Conservation (phyloP, 2,113 vertebrate genomes). For the Apodemus sylvaticus region DNA sequence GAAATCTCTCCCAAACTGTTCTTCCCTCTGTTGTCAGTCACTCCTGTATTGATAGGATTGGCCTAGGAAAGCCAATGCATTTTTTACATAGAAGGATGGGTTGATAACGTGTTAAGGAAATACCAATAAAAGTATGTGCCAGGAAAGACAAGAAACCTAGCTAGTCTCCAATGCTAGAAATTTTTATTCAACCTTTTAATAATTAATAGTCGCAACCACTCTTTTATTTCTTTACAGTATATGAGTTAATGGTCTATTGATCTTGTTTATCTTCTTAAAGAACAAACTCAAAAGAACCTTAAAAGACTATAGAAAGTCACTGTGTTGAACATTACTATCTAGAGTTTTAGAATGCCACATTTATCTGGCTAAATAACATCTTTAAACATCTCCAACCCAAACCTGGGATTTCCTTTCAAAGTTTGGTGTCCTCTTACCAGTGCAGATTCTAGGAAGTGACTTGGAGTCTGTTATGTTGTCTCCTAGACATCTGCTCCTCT, state of each 20-base stretch:
- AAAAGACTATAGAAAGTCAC: no score
- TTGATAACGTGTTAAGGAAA: not conserved
- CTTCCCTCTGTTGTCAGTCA: not conserved
- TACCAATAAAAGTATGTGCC: not conserved
- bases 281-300: not conserved
- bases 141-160: not conserved
- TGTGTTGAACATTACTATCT: not conserved
- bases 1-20: not conserved
- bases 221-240: not conserved
- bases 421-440: not conserved
- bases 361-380: not conserved
- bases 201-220: not conserved
- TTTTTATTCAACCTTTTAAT: not conserved
- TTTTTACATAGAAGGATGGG: not conserved
- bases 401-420: not conserved
- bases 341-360: not conserved
- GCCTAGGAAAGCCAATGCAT: not conserved
- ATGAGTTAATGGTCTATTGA: not conserved
- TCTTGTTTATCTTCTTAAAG: not conserved
- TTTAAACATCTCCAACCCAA: slow-evolving; percentile 12
- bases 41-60: not conserved
- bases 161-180: not conserved
- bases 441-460: not conserved
- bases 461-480: not conserved
- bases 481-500: not conserved